Percentiles rank a stretch among this genome's conserved stretches.
These are phyloP conservation scores for Mizuhopecten yessoensis DNA, from an alignment of 1,140 invertebrate genomes.

Conservation along the genomic window DNA sequence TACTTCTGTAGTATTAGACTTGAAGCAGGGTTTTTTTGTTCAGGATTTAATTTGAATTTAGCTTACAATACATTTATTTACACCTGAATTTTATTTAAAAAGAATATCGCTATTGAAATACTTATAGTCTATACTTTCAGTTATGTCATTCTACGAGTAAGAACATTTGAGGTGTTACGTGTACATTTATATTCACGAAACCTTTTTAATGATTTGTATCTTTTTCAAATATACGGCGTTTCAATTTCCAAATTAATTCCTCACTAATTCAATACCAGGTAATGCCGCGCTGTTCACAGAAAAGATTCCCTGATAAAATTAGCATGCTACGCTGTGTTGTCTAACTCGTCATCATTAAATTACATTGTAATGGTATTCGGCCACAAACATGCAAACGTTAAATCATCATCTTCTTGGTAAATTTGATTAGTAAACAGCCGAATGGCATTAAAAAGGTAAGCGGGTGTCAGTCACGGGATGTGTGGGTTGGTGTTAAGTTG, in stretches of 20 bases:
- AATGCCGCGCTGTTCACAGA: background rate
- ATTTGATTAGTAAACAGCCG: slow-evolving; percentile 7
- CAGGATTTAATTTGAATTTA: too few relatives aligned
- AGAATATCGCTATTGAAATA: too few relatives aligned
- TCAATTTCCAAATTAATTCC: background rate
- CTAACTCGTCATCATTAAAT: background rate
- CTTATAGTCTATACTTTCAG: too few relatives aligned
- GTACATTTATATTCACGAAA: too few relatives aligned
- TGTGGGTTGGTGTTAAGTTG: background rate
- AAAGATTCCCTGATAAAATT: background rate
- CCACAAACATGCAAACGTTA: background rate
- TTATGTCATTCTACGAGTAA: too few relatives aligned
- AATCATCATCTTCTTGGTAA: background rate
- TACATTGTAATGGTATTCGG: background rate
- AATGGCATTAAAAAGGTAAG: background rate
- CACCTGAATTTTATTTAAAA: too few relatives aligned
- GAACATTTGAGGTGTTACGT: too few relatives aligned
- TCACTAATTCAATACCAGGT: background rate
- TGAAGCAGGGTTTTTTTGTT: too few relatives aligned
- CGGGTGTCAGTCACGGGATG: background rate
- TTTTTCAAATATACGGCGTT: background rate
- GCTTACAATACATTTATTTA: too few relatives aligned
- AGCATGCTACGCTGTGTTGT: background rate
- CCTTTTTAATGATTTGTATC: background rate
- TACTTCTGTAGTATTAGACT: too few relatives aligned